These are phyloP conservation scores for Trichacis sp. DNA, from an alignment of 2,888 invertebrate species.

Conservation along the genomic window DNA sequence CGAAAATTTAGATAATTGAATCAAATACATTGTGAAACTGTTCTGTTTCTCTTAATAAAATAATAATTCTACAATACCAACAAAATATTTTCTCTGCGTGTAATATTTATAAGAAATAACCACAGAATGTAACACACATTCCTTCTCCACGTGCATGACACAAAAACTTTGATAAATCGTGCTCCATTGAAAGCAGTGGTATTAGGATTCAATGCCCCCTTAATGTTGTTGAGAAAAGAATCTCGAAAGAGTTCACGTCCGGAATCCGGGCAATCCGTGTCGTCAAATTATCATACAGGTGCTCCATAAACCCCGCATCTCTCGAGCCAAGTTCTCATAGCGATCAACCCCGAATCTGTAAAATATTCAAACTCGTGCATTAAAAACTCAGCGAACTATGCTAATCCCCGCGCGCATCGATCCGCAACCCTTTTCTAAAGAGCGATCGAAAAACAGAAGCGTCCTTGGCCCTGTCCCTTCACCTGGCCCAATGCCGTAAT, in stretches of 20 bases:
- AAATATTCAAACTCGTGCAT: constrained; percentile 42
- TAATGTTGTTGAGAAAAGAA: not conserved
- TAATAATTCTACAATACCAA: too few species aligned
- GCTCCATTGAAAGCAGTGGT: too few species aligned
- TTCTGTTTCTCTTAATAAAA: too few species aligned
- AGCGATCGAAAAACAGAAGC: constrained; percentile 46
- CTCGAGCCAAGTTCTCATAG: constrained; percentile 31
- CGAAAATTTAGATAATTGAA: too few species aligned
- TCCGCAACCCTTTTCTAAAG: constrained; percentile 61
- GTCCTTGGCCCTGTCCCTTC: constrained; percentile 59
- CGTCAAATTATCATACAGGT: constrained; percentile 36
- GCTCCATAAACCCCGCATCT: constrained; percentile 29
- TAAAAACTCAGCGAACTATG: constrained; percentile 52
- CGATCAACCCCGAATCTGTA: constrained; percentile 28
- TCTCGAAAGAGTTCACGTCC: not conserved
- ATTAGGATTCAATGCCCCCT: too few species aligned
- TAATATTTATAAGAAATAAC: too few species aligned
- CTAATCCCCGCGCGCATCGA: constrained; percentile 66
- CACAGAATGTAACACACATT: too few species aligned
- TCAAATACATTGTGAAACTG: too few species aligned
- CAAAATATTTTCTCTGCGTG: too few species aligned
- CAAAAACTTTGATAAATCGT: too few species aligned
- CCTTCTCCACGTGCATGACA: too few species aligned
- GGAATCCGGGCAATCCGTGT: constrained; percentile 10
- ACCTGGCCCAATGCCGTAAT: constrained; percentile 61